A percentile compares a stretch with the other conserved stretches of the same genome.
These are phyloP conservation scores for Taeniopygia guttata DNA, from an alignment of 2,797 vertebrate species.

Conservation along the genomic window DNA sequence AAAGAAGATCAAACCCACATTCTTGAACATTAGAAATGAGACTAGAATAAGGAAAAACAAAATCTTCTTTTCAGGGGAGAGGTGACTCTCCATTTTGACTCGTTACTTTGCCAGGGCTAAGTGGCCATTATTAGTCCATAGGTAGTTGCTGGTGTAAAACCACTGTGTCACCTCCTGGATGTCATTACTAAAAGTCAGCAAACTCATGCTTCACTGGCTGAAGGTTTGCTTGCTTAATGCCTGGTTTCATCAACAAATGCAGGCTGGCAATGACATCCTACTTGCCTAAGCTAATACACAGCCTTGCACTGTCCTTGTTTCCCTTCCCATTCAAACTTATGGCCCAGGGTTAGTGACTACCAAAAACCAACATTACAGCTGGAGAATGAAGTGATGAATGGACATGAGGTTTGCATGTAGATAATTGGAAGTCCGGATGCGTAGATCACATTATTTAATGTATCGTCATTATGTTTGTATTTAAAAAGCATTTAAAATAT, in stretches of 20 bases:
- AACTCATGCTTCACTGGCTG: background rate
- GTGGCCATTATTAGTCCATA: background rate
- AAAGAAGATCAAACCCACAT: background rate
- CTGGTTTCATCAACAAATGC: conserved; percentile 42
- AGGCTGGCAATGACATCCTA: conserved; percentile 19
- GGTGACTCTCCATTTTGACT: background rate
- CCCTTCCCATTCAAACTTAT: background rate
- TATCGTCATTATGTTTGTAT: background rate
- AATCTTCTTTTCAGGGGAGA: background rate
- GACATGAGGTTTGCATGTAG: background rate
- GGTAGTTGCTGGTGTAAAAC: background rate
- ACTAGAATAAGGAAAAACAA: background rate
- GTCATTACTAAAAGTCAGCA: background rate
- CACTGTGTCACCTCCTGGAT: background rate
- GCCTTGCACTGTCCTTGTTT: background rate
- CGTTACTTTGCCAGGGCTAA: background rate
- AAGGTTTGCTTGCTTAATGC: conserved; percentile 29
- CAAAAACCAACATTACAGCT: background rate
- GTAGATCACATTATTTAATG: background rate
- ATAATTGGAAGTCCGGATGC: background rate
- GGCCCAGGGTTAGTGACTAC: background rate
- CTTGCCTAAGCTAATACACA: background rate
- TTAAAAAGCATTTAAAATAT: background rate
- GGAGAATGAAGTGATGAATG: background rate
- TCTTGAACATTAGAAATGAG: background rate